Conservation (phyloP, 1,140 invertebrate species). For the Drosophila mauritiana region DNA sequence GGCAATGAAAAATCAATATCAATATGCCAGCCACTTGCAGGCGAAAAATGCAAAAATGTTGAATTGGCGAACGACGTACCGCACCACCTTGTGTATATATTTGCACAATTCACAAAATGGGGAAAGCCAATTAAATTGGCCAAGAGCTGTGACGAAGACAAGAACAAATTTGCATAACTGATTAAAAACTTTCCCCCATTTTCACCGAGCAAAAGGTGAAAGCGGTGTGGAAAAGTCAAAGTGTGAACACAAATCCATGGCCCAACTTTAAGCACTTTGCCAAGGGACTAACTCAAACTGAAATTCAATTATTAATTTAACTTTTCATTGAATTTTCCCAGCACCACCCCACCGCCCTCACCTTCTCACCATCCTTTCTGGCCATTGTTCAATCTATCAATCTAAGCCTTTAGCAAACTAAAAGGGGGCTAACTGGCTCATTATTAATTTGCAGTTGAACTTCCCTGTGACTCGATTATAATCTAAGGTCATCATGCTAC, state of each 20-base stretch:
- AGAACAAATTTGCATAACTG: constrained; percentile 80
- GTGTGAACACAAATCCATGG: constrained; percentile 52
- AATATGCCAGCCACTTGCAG: constrained; percentile 41
- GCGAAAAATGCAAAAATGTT: constrained; percentile 8
- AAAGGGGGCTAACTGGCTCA: constrained; percentile 20
- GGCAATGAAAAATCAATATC: constrained; percentile 47
- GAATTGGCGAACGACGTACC: constrained; percentile 4
- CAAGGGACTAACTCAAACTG: constrained; percentile 27
- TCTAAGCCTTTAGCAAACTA: constrained; percentile 19
- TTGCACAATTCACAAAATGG: constrained; percentile 57
- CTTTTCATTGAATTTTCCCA: constrained; percentile 45
- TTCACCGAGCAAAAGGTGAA: constrained; percentile 30
- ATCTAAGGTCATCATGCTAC: not conserved
- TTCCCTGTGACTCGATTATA: constrained; percentile 8
- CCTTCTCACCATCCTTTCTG: not conserved
- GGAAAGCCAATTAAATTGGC: constrained; percentile 46
- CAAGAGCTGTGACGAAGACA: constrained; percentile 17
- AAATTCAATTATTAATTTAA: constrained; percentile 75
- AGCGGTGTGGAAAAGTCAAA: constrained; percentile 37
- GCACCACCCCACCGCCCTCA: not conserved
- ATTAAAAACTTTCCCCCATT: constrained; percentile 72
- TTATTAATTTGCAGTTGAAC: constrained; percentile 23
- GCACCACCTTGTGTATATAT: constrained; percentile 21
- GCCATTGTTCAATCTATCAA: constrained; percentile 46
- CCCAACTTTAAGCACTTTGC: constrained; percentile 33